Evolutionary conservation across 1,140 invertebrate genomes (phyloP).

Genomic region (Drosophila mauritiana): DNA sequence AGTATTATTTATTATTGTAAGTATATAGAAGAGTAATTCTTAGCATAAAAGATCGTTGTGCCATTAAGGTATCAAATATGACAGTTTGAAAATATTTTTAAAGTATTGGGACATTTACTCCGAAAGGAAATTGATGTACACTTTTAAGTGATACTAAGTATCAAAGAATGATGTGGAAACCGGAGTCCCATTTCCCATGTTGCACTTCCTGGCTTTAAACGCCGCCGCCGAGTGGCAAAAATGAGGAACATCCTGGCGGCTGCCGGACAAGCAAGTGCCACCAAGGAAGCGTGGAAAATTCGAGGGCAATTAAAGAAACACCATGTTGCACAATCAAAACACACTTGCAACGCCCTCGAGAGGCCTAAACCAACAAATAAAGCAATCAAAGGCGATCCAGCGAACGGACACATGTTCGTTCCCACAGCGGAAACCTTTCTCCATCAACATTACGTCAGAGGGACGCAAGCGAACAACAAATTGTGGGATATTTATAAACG

Average conservation of each 20-base stretch:
- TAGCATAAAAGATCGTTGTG: too few species aligned
- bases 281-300: constrained; percentile 75
- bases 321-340: constrained; percentile 69
- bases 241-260: constrained; percentile 65
- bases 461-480: constrained; percentile 61
- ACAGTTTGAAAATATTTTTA: too few species aligned
- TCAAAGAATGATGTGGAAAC: background rate
- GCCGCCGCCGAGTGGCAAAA: constrained; percentile 29
- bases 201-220: constrained; percentile 27
- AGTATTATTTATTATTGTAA: too few species aligned
- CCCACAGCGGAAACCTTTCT: constrained; percentile 74
- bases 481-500: constrained; percentile 82
- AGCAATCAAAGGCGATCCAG: constrained; percentile 69
- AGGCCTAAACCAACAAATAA: constrained; percentile 82
- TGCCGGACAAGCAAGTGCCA: constrained; percentile 58
- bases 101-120: too few species aligned
- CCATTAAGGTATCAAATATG: too few species aligned
- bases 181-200: constrained; percentile 2
- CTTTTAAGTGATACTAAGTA: background rate
- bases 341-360: constrained; percentile 72
- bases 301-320: constrained; percentile 62
- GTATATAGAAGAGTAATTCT: too few species aligned
- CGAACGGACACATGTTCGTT: constrained; percentile 70
- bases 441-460: constrained; percentile 78
- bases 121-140: background rate